These are phyloP conservation scores for Epirrhoe tristata DNA, from an alignment of 2,888 invertebrate genomes.

Conservation along the genomic window DNA sequence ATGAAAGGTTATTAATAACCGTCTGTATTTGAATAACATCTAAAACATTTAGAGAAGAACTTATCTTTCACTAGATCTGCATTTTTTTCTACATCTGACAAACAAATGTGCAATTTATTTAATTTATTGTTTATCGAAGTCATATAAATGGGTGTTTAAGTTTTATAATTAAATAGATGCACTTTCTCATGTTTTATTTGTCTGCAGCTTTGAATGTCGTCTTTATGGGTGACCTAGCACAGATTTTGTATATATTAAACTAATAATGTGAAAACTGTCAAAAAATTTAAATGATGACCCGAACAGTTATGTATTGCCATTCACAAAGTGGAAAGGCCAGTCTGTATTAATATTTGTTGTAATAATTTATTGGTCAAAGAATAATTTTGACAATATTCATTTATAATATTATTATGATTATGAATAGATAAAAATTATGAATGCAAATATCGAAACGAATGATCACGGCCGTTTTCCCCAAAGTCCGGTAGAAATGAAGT, in stretches of 20 bases:
- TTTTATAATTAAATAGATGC: constrained; percentile 14
- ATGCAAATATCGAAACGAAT: too few species aligned
- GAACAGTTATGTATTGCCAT: neutral
- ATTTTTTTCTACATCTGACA: neutral
- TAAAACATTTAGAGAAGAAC: neutral
- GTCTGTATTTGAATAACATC: neutral
- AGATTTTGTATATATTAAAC: constrained; percentile 3
- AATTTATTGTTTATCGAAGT: constrained; percentile 12
- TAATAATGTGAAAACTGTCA: neutral
- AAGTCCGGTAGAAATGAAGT: too few species aligned
- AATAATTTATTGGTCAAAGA: neutral
- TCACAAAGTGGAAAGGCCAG: neutral
- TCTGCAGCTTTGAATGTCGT: constrained; percentile 17
- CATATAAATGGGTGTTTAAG: constrained; percentile 6
- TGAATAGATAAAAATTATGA: too few species aligned
- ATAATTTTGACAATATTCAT: too few species aligned
- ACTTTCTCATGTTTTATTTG: constrained; percentile 25
- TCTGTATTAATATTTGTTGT: neutral
- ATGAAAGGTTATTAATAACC: neutral
- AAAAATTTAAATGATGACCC: constrained; percentile 5
- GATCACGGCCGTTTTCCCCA: too few species aligned
- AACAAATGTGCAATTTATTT: constrained; percentile 8
- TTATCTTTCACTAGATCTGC: constrained; percentile 1
- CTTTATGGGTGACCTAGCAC: constrained; percentile 16
- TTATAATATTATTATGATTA: too few species aligned